phyloP scores from a whole-genome alignment of 1,140 invertebrate species.

The Achatina immaculata region DNA sequence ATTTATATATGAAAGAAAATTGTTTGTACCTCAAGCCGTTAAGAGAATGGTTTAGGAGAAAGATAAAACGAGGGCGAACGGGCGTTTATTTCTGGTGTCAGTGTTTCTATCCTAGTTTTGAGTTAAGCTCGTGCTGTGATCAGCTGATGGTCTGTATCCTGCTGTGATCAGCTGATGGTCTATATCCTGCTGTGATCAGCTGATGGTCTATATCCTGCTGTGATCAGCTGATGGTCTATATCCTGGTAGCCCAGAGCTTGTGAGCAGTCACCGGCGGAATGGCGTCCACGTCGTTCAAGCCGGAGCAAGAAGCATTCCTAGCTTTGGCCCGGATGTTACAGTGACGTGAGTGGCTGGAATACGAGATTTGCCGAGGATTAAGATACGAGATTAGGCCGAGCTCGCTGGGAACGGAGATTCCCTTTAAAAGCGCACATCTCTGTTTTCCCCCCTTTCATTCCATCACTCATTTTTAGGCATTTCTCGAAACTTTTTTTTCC shows the following conservation, averaged over 20 bases:
- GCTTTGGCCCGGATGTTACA: too few relatives aligned
- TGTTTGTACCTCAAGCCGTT: background rate
- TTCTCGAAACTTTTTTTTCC: too few relatives aligned
- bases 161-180: too few relatives aligned
- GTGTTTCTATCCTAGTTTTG: background rate
- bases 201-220: too few relatives aligned
- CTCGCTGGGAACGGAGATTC: background rate
- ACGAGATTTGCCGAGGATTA: background rate
- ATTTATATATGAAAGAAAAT: background rate
- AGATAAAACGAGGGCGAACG: background rate
- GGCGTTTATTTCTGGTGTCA: background rate
- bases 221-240: too few relatives aligned
- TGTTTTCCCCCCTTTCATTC: background rate
- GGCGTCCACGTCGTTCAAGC: too few relatives aligned
- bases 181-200: too few relatives aligned
- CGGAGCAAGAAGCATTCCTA: too few relatives aligned
- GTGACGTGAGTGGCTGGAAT: slow-evolving; percentile 6
- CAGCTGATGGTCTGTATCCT: too few relatives aligned
- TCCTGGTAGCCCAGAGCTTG: too few relatives aligned
- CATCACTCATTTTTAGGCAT: background rate
- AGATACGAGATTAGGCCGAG: background rate
- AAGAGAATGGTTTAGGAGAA: background rate
- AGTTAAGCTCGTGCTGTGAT: too few relatives aligned
- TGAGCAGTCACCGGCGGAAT: too few relatives aligned
- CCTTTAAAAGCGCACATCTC: background rate